Conservation (phyloP, 2,113 vertebrate species). For the Pterophyllum scalare region DNA sequence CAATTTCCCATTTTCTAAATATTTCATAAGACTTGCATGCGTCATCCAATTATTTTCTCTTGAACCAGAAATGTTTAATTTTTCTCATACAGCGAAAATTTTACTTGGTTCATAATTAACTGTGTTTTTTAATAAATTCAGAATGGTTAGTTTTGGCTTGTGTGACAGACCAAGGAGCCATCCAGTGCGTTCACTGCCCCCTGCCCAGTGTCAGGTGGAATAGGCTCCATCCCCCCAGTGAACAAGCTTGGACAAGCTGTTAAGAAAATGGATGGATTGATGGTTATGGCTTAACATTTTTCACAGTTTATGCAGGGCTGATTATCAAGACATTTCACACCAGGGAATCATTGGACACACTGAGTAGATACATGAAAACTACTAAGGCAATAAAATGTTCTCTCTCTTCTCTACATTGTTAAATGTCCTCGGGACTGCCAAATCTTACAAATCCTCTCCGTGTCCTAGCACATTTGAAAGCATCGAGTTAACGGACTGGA, state of each 20-base stretch:
- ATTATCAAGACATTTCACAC: slow-evolving; percentile 19
- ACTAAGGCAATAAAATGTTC: slow-evolving; percentile 20
- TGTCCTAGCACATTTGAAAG: slow-evolving; percentile 13
- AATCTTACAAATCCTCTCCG: slow-evolving; percentile 15
- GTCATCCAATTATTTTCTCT: background rate
- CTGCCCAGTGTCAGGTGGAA: background rate
- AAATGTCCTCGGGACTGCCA: slow-evolving; percentile 1
- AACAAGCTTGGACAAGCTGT: background rate
- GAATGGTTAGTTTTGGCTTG: background rate
- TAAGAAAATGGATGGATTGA: slow-evolving; percentile 1
- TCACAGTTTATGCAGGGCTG: slow-evolving; percentile 1
- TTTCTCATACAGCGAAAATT: background rate
- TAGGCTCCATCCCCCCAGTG: background rate
- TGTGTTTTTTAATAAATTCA: background rate
- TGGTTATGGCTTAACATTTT: background rate
- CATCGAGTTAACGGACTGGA: background rate
- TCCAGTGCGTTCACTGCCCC: background rate
- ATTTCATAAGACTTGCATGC: background rate
- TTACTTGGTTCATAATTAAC: background rate
- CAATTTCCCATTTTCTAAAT: background rate
- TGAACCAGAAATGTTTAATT: background rate
- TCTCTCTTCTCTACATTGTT: slow-evolving; percentile 20
- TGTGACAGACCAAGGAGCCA: background rate
- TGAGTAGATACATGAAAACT: slow-evolving; percentile 15
- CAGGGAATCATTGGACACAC: background rate